A percentile compares a stretch with the other conserved stretches of the same genome.
Conservation (phyloP, 2,888 invertebrate species). For the Pseudococcus longispinus region DNA sequence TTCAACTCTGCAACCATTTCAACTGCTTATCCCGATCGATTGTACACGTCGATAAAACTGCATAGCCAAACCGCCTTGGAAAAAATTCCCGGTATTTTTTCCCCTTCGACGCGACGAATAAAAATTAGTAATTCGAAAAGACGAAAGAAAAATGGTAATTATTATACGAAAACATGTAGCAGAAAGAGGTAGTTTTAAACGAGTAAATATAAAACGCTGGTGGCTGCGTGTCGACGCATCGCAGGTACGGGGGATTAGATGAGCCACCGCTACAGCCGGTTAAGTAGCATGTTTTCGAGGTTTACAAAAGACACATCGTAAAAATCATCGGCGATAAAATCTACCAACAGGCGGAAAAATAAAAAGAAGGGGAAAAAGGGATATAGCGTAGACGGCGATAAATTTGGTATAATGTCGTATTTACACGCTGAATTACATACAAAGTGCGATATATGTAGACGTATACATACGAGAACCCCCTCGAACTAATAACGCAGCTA, state of each 20-base stretch:
- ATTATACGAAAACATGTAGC: background rate
- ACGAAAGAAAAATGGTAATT: background rate
- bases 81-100: background rate
- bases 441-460: background rate
- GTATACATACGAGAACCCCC: background rate
- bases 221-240: background rate
- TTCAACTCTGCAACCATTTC: background rate
- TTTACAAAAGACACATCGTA: constrained; percentile 41
- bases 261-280: background rate
- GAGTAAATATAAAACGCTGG: background rate
- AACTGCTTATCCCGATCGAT: too few species aligned
- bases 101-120: background rate
- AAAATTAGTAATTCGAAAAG: background rate
- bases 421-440: constrained; percentile 32
- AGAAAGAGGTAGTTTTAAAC: background rate
- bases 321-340: constrained; percentile 31
- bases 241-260: background rate
- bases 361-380: background rate
- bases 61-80: background rate
- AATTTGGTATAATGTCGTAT: constrained; percentile 21
- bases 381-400: background rate
- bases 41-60: background rate
- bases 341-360: background rate
- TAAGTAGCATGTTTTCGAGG: constrained; percentile 6
- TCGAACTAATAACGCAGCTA: background rate